Evolutionary conservation across 1,140 invertebrate species (phyloP).

Genomic region (Philaenus spumarius): DNA sequence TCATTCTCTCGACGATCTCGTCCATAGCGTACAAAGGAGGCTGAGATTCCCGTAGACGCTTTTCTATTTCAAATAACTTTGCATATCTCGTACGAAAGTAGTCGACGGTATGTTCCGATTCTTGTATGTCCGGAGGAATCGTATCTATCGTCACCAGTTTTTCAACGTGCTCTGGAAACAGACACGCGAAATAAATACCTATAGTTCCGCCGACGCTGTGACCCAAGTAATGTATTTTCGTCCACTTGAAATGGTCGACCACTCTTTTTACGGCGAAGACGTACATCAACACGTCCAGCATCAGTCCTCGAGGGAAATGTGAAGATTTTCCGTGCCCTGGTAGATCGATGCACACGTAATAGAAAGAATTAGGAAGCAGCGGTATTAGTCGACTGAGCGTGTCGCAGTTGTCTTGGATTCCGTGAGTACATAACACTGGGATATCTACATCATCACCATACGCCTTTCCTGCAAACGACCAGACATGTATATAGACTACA

Average conservation of each 20-base stretch:
- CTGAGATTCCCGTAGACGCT: slow-evolving; percentile 26
- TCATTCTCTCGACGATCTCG: slow-evolving; percentile 44
- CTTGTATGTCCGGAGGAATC: slow-evolving; percentile 31
- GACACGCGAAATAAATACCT: slow-evolving; percentile 38
- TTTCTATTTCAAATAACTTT: slow-evolving; percentile 16
- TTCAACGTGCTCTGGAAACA: slow-evolving; percentile 45
- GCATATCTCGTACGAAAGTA: slow-evolving; percentile 30
- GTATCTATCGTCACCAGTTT: slow-evolving; percentile 49
- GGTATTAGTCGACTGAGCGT: slow-evolving; percentile 55
- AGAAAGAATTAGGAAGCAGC: slow-evolving; percentile 48
- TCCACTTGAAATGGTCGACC: slow-evolving; percentile 51
- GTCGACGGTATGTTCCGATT: slow-evolving; percentile 33
- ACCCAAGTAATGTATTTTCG: slow-evolving; percentile 46
- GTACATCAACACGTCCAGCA: slow-evolving; percentile 43
- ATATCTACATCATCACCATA: slow-evolving; percentile 50
- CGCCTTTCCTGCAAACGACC: slow-evolving; percentile 45
- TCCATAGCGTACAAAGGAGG: slow-evolving; percentile 42
- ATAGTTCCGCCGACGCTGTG: slow-evolving; percentile 53
- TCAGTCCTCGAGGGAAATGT: slow-evolving; percentile 45
- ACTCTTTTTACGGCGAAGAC: slow-evolving; percentile 44
- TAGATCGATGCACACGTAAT: slow-evolving; percentile 58
- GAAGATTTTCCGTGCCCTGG: slow-evolving; percentile 64
- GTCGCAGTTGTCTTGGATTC: slow-evolving; percentile 53
- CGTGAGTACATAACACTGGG: slow-evolving; percentile 55
- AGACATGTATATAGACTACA: neutral